Conservation (phyloP, 2,888 invertebrate genomes). For the Empis stercorea region DNA sequence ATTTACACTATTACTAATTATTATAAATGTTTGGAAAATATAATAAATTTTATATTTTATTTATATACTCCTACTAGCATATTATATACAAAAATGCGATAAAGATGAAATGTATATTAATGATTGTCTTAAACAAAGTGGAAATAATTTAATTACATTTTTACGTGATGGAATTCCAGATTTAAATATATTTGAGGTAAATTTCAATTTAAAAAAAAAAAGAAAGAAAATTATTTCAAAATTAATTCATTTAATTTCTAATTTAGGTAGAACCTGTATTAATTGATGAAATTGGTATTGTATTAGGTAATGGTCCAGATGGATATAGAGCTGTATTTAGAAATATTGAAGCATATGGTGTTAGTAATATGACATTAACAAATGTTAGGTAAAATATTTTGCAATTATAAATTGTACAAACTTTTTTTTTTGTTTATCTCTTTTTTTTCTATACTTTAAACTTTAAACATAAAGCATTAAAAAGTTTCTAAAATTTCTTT, state of each 20-base stretch:
- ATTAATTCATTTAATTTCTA: constrained; percentile 9
- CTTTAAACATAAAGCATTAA: too few relatives aligned
- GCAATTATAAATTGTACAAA: not conserved
- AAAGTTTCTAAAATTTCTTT: too few relatives aligned
- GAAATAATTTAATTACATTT: constrained; percentile 58
- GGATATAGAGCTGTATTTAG: constrained; percentile 71
- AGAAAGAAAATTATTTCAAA: not conserved
- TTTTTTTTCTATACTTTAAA: too few relatives aligned
- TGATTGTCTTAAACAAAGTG: constrained; percentile 57
- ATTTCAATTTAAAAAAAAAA: not conserved
- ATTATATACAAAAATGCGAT: constrained; percentile 65
- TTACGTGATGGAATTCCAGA: constrained; percentile 64
- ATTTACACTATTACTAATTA: too few relatives aligned
- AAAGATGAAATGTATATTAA: constrained; percentile 56
- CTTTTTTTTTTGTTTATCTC: not conserved
- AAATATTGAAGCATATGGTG: constrained; percentile 67
- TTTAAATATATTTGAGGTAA: constrained; percentile 50
- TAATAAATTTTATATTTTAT: too few relatives aligned
- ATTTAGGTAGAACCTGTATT: constrained; percentile 64
- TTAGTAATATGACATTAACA: constrained; percentile 66
- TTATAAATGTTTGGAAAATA: too few relatives aligned
- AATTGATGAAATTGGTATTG: constrained; percentile 71
- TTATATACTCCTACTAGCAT: constrained; percentile 35
- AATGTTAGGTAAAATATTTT: constrained; percentile 50
- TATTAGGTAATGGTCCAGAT: constrained; percentile 66